Conservation (phyloP, 2,797 vertebrate genomes). For the Paedocypris micromegethes region DNA sequence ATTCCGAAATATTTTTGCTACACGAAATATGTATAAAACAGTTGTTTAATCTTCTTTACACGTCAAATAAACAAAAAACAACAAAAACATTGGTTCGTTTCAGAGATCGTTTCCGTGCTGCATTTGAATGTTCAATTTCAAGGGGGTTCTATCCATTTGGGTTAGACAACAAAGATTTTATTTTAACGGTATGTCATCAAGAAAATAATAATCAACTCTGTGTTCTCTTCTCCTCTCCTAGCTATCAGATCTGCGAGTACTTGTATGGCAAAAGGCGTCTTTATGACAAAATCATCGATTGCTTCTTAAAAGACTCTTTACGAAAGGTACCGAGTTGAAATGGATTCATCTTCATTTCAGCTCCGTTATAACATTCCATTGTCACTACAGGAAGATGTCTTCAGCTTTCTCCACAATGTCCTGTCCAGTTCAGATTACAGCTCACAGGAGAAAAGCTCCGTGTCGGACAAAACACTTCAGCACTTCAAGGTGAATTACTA, state of each 20-base stretch:
- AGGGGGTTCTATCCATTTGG: too few relatives aligned
- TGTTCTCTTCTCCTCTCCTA: slow-evolving; percentile 50
- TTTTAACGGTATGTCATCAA: too few relatives aligned
- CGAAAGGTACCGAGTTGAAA: slow-evolving; percentile 73
- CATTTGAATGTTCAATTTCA: too few relatives aligned
- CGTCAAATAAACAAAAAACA: too few relatives aligned
- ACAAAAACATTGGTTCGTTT: too few relatives aligned
- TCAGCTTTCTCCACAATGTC: slow-evolving; percentile 91
- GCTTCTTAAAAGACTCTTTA: slow-evolving; percentile 86
- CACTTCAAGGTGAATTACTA: slow-evolving; percentile 73
- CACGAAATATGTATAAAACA: too few relatives aligned
- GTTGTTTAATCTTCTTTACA: too few relatives aligned
- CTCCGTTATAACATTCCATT: neutral
- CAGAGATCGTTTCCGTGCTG: too few relatives aligned
- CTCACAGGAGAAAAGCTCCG: slow-evolving; percentile 77
- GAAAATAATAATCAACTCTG: neutral
- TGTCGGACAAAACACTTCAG: slow-evolving; percentile 79
- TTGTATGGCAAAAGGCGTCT: slow-evolving; percentile 88
- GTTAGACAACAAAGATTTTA: too few relatives aligned
- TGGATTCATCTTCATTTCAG: neutral
- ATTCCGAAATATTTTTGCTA: too few relatives aligned
- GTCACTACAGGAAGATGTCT: slow-evolving; percentile 79
- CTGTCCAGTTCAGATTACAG: slow-evolving; percentile 89
- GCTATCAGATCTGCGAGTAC: slow-evolving; percentile 96
- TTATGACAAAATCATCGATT: slow-evolving; percentile 86